Evolutionary conservation across 1,140 invertebrate species (phyloP), one percentile per base, ranked within the genome.

Genomic region (Drosophila watanabei): DNA sequence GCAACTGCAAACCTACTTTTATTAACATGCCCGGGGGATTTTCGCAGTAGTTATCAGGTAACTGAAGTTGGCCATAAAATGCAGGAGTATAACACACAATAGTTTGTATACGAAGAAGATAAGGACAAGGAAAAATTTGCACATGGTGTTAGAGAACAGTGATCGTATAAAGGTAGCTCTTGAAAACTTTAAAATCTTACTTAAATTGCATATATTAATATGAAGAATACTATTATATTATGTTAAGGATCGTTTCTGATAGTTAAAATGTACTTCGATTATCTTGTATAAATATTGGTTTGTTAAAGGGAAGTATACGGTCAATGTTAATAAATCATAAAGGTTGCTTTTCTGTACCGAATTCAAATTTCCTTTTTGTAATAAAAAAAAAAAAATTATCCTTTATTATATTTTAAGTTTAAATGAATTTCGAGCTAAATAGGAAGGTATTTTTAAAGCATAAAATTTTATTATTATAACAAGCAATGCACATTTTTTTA

Each of bases 11-110:
- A 51, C 20, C 24, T 51, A 51, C 3, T 30, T 28, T 41, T 35
- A 9, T 5, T 13, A 28, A 13, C 32, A 0, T 32, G 30, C 16
- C 16, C 2, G 16, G 43, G 30, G 18, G 8, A 32, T 33, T 64
- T 63, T 65, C 11, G 32, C 10, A 13, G 24, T 33, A 64, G 58
- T 49, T 62, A 39, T 33, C 62, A 66, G 48, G 61, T 70, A 70
- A 45, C 13, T 13, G 30, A 43, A 48, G 28, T 64, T 33, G 16
- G 14, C 18, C 58, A 13, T 64, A 11, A 58, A 58, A 58, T 41
- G 7, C 20, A 51, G 54, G 20, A 13, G n/a, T 46, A 16, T 60
- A 60, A 60, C 58, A 60, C 6, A 46, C 37, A 30, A 32, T 30
- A 45, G 39, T 30, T 24, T 58, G 56, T 58, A 41, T 28, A 6